Base-by-base conservation (phyloP, 2,797 vertebrate genomes). In the Macropodus opercularis region DNA sequence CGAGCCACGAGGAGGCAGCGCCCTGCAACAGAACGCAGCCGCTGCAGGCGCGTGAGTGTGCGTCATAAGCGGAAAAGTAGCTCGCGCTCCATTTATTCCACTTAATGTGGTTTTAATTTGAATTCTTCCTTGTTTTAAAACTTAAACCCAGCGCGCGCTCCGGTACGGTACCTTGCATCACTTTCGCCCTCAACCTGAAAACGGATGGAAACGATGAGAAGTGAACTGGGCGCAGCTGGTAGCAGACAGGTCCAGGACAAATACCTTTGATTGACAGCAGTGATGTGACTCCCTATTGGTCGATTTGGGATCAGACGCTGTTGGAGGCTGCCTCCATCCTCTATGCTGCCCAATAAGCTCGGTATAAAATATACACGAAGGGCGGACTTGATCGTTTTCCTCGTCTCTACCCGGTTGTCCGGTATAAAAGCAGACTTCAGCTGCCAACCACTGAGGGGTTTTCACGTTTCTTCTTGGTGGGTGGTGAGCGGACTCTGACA, bases 261-360 rank as follows among this genome's bases (percentile, higher is more conserved):
- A 55, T n/a, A 23, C 6, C 3, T 51, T 41, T 76, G 80, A 85
- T 2, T 41, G 78, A 17, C 73, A 63, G 57, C 34, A 17, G 23
- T 2, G 15, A 36, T 18, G 15, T 13, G 43, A 0, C 0, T 1
- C 48, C 0, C 72, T 0, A 90, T 90, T 90, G 85, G 89, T 44
- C 49, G 0, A 19, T n/a, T 36, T 24, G 0, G 43, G 74, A 87
- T 91, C 90, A 90, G 77, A 80, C 44, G 84, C 77, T 85, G 1
- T 34, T 5, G 13, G 12, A 1, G 7, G 62, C 79, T 38, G 66
- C 84, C 81, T 13, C 5, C 9, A 13, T 22, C 8, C 10, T 13
- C 3, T 2, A 1, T 1, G 1, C 7, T 1, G 54, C 0, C 84
- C 83, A 89, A 89, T 86, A 0, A 12, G 21, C 40, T 43, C 0